These are phyloP conservation scores for Pangasianodon hypophthalmus DNA, from an alignment of 2,113 vertebrate genomes.

Conservation along the genomic window DNA sequence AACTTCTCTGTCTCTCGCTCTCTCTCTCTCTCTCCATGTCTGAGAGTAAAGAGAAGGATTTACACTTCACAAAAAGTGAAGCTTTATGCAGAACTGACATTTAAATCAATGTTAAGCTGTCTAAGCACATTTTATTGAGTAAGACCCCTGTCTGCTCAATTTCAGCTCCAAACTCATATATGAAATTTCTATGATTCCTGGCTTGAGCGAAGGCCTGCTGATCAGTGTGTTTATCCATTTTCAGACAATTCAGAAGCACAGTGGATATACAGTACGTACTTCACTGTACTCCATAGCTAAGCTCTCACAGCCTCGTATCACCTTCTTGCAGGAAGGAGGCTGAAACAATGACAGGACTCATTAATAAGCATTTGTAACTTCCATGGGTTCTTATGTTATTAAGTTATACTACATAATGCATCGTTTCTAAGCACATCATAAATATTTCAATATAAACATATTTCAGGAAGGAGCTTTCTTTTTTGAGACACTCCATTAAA, in stretches of 20 bases:
- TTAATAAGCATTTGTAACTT: neutral
- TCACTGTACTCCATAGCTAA: neutral
- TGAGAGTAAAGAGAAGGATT: neutral
- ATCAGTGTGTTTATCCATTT: neutral
- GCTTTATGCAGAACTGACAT: neutral
- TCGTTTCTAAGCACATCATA: neutral
- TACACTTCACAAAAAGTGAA: neutral
- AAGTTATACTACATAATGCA: neutral
- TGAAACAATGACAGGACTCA: neutral
- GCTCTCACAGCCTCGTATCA: neutral
- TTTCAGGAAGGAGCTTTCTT: neutral
- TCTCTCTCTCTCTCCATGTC: no score
- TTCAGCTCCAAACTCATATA: neutral
- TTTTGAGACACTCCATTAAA: neutral
- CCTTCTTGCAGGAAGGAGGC: neutral
- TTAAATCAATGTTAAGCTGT: conserved; percentile 1
- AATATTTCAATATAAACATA: neutral
- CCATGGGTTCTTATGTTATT: neutral
- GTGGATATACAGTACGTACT: neutral
- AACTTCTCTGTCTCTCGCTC: no score
- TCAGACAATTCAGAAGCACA: neutral
- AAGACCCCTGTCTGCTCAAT: no score
- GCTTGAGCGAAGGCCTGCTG: neutral
- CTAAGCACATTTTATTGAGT: neutral
- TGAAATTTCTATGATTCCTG: neutral